These are phyloP conservation scores for Thamnophis sirtalis DNA, from an alignment of 2,113 vertebrate genomes.

Conservation along the genomic window DNA sequence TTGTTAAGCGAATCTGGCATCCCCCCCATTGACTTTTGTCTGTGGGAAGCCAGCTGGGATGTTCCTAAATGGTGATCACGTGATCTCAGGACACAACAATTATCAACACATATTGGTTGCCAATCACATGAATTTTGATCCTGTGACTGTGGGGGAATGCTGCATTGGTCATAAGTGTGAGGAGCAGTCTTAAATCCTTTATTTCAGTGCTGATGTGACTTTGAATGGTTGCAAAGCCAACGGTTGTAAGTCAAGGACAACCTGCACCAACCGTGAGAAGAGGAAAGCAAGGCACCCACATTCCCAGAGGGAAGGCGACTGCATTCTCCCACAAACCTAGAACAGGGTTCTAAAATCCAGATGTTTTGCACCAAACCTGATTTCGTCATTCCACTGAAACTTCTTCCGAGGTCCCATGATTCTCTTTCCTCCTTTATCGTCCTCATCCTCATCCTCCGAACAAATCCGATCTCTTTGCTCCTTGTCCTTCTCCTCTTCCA, in stretches of 20 bases:
- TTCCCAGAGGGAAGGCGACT: not conserved
- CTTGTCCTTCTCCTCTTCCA: slow-evolving; percentile 82
- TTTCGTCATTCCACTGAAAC: slow-evolving; percentile 91
- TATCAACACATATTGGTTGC: not conserved
- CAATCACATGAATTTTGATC: not conserved
- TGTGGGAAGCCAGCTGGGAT: not conserved
- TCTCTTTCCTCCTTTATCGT: slow-evolving; percentile 79
- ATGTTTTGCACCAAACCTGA: slow-evolving; percentile 74
- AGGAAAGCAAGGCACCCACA: not conserved
- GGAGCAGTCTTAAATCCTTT: not conserved
- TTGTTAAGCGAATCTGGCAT: not conserved
- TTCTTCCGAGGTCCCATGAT: slow-evolving; percentile 82
- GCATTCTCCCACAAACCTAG: slow-evolving; percentile 23
- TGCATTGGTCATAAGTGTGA: not conserved
- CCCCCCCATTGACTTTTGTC: not conserved
- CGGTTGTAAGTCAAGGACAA: not conserved
- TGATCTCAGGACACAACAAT: not conserved
- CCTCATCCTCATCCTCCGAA: slow-evolving; percentile 80
- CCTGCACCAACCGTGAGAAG: not conserved
- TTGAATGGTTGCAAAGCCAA: no score
- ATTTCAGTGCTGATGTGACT: not conserved
- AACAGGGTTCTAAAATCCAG: not conserved
- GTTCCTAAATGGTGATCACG: not conserved
- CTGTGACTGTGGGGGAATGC: not conserved
- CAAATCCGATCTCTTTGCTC: slow-evolving; percentile 72